Conservation (phyloP, 2,113 vertebrate genomes). For the Neolamprologus toae region DNA sequence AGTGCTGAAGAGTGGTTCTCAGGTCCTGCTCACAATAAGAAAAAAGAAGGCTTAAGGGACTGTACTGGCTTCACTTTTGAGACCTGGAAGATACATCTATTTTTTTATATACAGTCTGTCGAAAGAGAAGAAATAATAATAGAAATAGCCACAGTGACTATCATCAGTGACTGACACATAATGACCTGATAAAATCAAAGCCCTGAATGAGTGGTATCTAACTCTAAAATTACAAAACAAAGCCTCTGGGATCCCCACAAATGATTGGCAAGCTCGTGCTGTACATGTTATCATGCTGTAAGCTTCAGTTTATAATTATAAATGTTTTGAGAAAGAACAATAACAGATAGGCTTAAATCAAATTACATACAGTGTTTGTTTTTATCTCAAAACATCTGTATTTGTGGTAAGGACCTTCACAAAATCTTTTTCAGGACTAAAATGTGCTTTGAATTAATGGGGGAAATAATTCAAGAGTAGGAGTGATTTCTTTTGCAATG, state of each 20-base stretch:
- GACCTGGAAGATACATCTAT: not conserved
- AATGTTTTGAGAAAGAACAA: not conserved
- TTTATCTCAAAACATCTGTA: not conserved
- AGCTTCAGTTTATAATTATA: not conserved
- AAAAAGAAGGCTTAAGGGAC: not conserved
- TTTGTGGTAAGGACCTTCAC: fast-evolving
- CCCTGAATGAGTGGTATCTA: not conserved
- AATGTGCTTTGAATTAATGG: not conserved
- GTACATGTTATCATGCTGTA: not conserved
- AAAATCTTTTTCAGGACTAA: not conserved
- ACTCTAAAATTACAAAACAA: not conserved
- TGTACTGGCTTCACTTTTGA: not conserved
- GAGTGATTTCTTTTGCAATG: conserved; percentile 20
- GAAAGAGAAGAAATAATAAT: not conserved
- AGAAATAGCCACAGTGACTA: not conserved
- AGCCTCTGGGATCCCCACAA: not conserved
- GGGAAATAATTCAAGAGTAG: not conserved
- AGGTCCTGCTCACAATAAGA: not conserved
- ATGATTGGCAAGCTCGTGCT: not conserved
- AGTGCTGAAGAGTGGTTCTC: not conserved
- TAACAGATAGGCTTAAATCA: not conserved
- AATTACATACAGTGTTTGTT: not conserved
- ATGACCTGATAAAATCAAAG: not conserved
- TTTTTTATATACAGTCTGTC: not conserved
- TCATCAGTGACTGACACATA: not conserved